Conservation (phyloP, 2,888 invertebrate species). For the Lottia gigantea region DNA sequence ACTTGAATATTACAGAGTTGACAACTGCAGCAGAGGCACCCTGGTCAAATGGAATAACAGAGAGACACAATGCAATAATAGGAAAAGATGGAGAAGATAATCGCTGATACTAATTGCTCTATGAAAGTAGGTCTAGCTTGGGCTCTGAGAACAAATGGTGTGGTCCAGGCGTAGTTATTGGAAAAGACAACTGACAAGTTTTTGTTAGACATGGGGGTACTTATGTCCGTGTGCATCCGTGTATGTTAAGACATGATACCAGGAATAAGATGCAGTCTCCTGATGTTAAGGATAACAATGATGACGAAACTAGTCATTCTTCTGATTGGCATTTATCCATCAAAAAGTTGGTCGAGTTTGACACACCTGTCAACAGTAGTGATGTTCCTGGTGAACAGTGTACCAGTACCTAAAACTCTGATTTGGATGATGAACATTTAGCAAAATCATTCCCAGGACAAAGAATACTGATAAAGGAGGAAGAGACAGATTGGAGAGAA, state of each 20-base stretch:
- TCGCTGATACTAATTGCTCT: conserved; percentile 13
- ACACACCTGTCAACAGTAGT: conserved; percentile 1
- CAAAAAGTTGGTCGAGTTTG: conserved; percentile 3
- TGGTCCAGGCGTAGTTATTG: conserved; percentile 33
- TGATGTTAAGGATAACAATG: conserved; percentile 16
- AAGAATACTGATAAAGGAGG: too few species aligned
- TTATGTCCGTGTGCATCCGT: conserved; percentile 29
- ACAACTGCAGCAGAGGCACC: conserved; percentile 26
- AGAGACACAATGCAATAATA: conserved; percentile 27
- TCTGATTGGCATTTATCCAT: too few species aligned
- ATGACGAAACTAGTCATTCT: too few species aligned
- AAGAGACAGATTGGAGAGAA: not conserved
- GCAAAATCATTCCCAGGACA: not conserved
- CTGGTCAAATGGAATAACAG: conserved; percentile 23
- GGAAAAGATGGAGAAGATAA: conserved; percentile 31
- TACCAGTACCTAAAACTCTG: too few species aligned
- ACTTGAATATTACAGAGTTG: conserved; percentile 17
- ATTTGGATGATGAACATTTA: not conserved
- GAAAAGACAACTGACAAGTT: conserved; percentile 33
- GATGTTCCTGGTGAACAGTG: too few species aligned
- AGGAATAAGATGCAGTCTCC: not conserved
- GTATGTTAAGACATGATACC: conserved; percentile 20
- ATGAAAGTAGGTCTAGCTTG: conserved; percentile 21
- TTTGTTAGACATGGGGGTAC: conserved; percentile 38
- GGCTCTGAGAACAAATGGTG: conserved; percentile 30